Base-by-base conservation (phyloP, 1,140 invertebrate species). In the Hycleus phaleratus region DNA sequence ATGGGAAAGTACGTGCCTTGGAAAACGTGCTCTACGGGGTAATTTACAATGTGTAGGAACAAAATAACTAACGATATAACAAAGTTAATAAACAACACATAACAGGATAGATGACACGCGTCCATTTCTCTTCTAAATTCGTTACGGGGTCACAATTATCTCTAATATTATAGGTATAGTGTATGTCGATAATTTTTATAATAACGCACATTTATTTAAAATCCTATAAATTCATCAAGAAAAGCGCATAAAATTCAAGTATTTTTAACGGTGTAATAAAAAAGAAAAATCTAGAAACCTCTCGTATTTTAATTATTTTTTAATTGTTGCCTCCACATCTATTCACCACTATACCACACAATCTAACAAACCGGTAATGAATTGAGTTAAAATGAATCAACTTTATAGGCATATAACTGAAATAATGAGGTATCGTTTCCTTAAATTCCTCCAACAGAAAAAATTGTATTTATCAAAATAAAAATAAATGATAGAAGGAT, bases 21-120 rank as follows among this genome's bases (percentile, higher is more conserved):
- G 61, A 57, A 59, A 56, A 46, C 49, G 49, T 44, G 38, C 49
- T 62, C 49, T 46, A 32, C 32, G 32, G 18, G 60, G 52, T 62
- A 62, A 62, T 62, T 62, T 59, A 1, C 18, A 18, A 18, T 18
- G 18, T 18, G 18, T 7, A 53, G 26, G 60, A 62, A 62, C 60
- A 55, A 32, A 62, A 57, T 53, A 62, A 59, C 61, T 62, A 62
- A 62, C 61, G 59, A 62, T 62, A 51, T 62, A 62, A 62, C 61
- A 59, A 62, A 62, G 61, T 62, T 62, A 62, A 62, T 62, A 59
- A 59, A 57, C 56, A 54, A 49, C 38, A 26, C 51, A 53, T 43
- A 11, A 39, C 8, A 12, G 38, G 11, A 42, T 24, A 7, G 42
- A 26, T 32, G 32, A 53, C 51, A 53, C 51, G 43, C 42, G 51